phyloP scores from a whole-genome alignment of 2,113 vertebrate species.

The Trogon surrucura region DNA sequence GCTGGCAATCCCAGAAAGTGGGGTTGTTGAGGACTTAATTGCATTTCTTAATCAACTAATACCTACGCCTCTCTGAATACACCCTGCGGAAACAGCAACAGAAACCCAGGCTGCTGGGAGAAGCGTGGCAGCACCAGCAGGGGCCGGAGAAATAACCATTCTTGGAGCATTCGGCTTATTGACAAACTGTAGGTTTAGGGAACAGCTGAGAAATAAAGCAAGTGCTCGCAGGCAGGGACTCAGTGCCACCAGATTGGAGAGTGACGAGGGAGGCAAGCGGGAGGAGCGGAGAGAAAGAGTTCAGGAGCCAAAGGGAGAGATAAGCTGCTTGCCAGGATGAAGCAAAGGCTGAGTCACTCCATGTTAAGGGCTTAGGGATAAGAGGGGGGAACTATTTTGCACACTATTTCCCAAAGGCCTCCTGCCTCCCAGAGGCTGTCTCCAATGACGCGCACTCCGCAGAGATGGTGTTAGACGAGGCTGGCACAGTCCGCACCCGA shows the following conservation, averaged over 20 bases:
- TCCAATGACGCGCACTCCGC: rapidly evolving
- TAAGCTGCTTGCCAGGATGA: background rate
- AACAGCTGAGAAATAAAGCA: rapidly evolving
- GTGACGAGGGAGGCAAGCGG: background rate
- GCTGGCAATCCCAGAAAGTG: background rate
- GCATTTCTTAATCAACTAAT: conserved; percentile 32
- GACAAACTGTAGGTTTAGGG: background rate
- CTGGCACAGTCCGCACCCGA: background rate
- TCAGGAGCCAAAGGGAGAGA: background rate
- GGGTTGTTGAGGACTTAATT: background rate
- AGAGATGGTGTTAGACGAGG: background rate
- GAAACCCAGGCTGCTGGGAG: background rate
- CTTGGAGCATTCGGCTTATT: background rate
- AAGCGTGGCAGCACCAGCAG: background rate
- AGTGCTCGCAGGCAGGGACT: background rate
- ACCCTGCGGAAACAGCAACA: background rate
- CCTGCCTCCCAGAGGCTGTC: background rate
- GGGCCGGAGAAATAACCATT: background rate
- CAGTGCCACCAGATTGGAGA: background rate
- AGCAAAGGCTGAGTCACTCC: background rate
- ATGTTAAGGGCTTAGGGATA: background rate
- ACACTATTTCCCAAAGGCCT: background rate
- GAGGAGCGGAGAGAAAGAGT: background rate
- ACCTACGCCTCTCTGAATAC: background rate
- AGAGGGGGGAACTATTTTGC: background rate